Evolutionary conservation across 2,797 vertebrate species (phyloP).

Genomic region (Odontamblyopus rebecca): DNA sequence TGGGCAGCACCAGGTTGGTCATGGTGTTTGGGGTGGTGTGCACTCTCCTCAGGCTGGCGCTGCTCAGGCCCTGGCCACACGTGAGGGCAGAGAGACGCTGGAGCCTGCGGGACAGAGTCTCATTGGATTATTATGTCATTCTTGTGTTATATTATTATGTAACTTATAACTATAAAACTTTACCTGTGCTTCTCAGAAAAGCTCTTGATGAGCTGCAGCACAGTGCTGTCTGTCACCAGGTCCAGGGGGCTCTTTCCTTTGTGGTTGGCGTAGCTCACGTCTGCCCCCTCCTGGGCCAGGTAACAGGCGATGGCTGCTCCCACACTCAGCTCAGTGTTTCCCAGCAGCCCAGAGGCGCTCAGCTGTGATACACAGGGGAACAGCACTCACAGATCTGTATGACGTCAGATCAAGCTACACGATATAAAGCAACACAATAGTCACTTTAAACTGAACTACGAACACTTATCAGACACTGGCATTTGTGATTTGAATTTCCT

Average conservation of each 20-base stretch:
- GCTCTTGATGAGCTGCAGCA: slow-evolving; percentile 86
- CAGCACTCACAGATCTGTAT: neutral
- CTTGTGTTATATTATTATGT: too few species aligned
- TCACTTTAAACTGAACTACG: neutral
- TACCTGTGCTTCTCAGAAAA: slow-evolving; percentile 95
- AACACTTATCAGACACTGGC: neutral
- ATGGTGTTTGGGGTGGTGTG: slow-evolving; percentile 93
- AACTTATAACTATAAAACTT: neutral
- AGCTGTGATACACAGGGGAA: slow-evolving; percentile 70
- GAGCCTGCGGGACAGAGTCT: slow-evolving; percentile 65
- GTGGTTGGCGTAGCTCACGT: slow-evolving; percentile 93
- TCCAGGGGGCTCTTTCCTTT: slow-evolving; percentile 92
- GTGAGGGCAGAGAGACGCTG: slow-evolving; percentile 80
- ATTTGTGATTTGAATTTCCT: neutral
- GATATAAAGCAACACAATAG: too few species aligned
- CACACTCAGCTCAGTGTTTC: slow-evolving; percentile 84
- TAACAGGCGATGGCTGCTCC: slow-evolving; percentile 90
- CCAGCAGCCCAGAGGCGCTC: slow-evolving; percentile 85
- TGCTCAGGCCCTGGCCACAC: slow-evolving; percentile 73
- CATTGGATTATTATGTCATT: neutral
- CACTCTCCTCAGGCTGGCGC: slow-evolving; percentile 82
- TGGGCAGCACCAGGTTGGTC: slow-evolving; percentile 88
- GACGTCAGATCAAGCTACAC: too few species aligned
- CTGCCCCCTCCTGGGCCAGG: slow-evolving; percentile 91
- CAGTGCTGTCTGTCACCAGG: slow-evolving; percentile 81